Evolutionary conservation across 2,888 invertebrate genomes (phyloP), one percentile per base, ranked within the genome.

Genomic region (Diaphora mendica): DNA sequence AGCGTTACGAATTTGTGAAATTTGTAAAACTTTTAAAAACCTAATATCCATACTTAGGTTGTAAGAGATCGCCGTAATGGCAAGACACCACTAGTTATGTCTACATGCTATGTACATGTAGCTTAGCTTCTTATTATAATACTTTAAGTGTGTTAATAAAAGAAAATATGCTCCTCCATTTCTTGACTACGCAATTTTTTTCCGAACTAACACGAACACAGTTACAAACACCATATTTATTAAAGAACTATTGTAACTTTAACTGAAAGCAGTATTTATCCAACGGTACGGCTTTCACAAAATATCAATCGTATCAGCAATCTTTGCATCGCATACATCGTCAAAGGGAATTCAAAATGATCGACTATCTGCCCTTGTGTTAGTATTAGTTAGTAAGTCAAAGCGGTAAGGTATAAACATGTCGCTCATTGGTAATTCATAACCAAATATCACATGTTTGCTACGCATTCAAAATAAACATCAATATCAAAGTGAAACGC

Each of bases 371-470:
- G 64, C 3, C 55, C 17, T 15, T 48, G 35, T 68, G n/a, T 26
- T 5, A 62, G 44, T 75, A 72, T 42, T 30, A 64, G 26, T 26
- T 3, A 62, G 39, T 75, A 72, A 35, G 35, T 64, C 67, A 48
- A 68, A 30, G 62, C 20, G 26, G n/a, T 72, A 68, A 67, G 72
- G 72, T 68, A 33, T 13, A 33, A 71, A 67, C 44, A 44, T 42
- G 11, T 26, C 15, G 42, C 15, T 59, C 81, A 87, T 84, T 75
- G 81, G 64, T 77, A 73, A 82, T 83, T 82, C 82, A 82, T 81
- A 77, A 72, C 75, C 78, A 82, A 79, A 65, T 70, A 70, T 39
- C 33, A 62, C 59, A 59, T n/a, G 44, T 75, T 55, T 77, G 75
- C 71, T 70, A 73, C 75, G 71, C 73, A 72, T 75, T 75, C 79